Conservation (phyloP, 2,113 vertebrate genomes). For the human (Homo sapiens) region DNA sequence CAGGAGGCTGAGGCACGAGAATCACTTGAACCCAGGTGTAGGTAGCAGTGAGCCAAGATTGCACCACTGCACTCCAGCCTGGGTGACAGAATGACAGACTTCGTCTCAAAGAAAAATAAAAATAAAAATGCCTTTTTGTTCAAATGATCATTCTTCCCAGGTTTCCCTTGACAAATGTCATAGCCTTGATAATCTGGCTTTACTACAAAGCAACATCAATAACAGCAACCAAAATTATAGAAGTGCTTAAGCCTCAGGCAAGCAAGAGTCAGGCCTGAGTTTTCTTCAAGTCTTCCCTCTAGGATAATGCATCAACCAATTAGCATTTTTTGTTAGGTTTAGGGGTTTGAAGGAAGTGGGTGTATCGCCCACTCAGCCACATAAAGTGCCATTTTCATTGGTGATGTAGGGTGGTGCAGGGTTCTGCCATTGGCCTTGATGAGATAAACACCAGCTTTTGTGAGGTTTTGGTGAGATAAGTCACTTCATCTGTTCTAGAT, state of each 20-base stretch:
- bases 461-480: background rate
- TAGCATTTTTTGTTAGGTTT: background rate
- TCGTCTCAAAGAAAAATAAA: too few species aligned
- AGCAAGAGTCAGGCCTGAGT: background rate
- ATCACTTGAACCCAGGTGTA: too few species aligned
- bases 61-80: too few species aligned
- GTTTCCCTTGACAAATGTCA: background rate
- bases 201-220: background rate
- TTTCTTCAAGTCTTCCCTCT: background rate
- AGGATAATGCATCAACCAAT: background rate
- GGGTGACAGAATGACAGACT: too few species aligned
- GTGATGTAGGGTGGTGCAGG: background rate
- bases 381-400: background rate
- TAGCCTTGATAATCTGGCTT: background rate
- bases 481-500: background rate
- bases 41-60: too few species aligned
- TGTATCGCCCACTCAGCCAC: background rate
- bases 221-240: background rate
- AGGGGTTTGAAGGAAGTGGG: background rate
- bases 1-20: too few species aligned
- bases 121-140: background rate
- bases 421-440: background rate
- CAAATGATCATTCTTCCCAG: background rate
- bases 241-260: background rate
- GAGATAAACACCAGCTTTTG: background rate